Evolutionary conservation across 2,888 invertebrate species (phyloP), one percentile per base, ranked within the genome.

Genomic region (Cryptocheilus praepositus): DNA sequence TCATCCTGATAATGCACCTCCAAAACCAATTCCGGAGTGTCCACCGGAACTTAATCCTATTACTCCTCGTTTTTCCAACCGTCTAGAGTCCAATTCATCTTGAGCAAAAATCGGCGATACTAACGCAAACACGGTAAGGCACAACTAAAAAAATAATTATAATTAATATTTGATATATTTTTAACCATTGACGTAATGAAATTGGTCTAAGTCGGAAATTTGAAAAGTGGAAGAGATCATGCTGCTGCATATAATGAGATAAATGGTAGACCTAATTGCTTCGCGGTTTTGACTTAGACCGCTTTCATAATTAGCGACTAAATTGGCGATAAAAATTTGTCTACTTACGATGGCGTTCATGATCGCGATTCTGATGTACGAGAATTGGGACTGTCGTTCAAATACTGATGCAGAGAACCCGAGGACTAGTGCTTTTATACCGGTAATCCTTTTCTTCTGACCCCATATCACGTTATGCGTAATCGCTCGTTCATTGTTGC

Each of bases 321-420:
- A n/a, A n/a, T n/a, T n/a, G n/a, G n/a, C n/a, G 25, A 25, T 16
- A 22, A 13, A 8, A 28, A 51, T 18, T 43, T 3, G 58, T 19
- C 18, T 71, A 85, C 86, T 86, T 67, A 86, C 86, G 69, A 85
- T 61, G 58, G 81, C 75, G 69, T 76, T 86, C 86, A 86, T 86
- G 82, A 64, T 74, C 83, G 70, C 67, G 54, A 45, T 25, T 61
- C 49, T 66, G 58, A 55, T 60, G 61, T 57, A 68, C 62, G 61
- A 60, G 2, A 4, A 45, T 70, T 4, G 36, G 2, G 81, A 80
- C 81, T 62, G 81, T 73, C 73, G 71, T 71, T 68, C 77, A 58
- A 77, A 75, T 79, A 86, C 86, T 86, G 85, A 83, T 86, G 82
- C 67, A 63, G 77, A 76, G 74, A 61, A 54, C 66, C 78, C 36